Evolutionary conservation across 1,140 invertebrate genomes (phyloP), one percentile per base, ranked within the genome.

Genomic region (Eumaeus atala): DNA sequence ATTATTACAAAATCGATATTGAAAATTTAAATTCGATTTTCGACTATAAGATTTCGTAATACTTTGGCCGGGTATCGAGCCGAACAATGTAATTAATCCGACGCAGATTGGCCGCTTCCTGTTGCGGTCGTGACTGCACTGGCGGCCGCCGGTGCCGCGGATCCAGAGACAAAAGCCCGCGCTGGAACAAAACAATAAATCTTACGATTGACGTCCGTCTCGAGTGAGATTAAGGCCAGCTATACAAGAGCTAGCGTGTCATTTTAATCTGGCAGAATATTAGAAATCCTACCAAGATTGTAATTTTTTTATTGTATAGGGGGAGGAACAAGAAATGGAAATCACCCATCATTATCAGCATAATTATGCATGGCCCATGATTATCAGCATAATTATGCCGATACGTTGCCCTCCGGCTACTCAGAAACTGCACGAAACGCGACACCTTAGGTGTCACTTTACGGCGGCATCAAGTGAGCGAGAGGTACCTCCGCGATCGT

Each of bases 131-230:
- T 68, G 66, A 68, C 64, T 67, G 58, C 50, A 56, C n/a, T n/a
- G n/a, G n/a, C n/a, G 35, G 54, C 53, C 40, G 51, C 53, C 62
- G 57, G 59, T 58, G 62, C 62, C 58, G 54, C 56, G 59, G 56
- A 59, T 62, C 62, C 66, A 61, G 53, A 62, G 62, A 68, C 66
- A 68, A 68, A 69, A 67, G 62, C 48, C 56, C 42, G 58, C 59
- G 65, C 62, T 70, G 57, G 52, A 54, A 62, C 54, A 54, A 62
- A 59, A 48, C 57, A 53, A 64, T 67, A 67, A 65, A 70, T 67
- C 62, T 60, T 44, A 28, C 40, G 17, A 50, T 44, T 47, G 60
- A 67, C 64, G 55, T 61, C 58, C 58, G 50, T 62, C 56, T 33
- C 11, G 14, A 12, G 18, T 14, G 48, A 49, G 48, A 49, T 33